Base-by-base conservation (phyloP, 2,113 vertebrate genomes). In the Larimichthys polyactis region DNA sequence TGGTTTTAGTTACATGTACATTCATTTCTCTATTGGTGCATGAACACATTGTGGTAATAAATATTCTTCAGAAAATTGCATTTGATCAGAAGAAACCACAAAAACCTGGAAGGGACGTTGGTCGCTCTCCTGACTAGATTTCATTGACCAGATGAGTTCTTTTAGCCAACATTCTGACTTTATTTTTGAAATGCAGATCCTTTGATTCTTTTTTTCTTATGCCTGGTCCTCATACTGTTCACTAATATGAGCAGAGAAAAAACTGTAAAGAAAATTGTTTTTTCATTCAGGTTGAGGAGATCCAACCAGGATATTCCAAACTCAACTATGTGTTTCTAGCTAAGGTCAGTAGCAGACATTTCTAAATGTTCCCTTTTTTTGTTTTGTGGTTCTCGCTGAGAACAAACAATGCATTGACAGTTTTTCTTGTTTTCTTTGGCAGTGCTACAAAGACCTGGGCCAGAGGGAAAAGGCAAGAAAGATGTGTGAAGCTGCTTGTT, bases 371-470 rank as follows among this genome's bases (percentile, higher is more conserved):
- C 3, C 4, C 6, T 24, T 17, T 15, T 52, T 14, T 43, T 32
- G 51, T 60, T 49, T 9, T 66, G 22, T 57, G 20, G 27, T 29
- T n/a, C 4, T 2, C 22, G 5, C 22, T 29, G 11, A 20, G 36
- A 71, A 16, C 10, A 16, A 65, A 43, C 49, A 20, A 22, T 5
- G 3, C 29, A 16, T 15, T 68, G 24, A 86, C 66, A 5, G 27
- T 5, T 63, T 14, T 17, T 62, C 0, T 6, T 55, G 6, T 66
- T 80, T 48, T 76, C n/a, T 57, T 68, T 84, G 67, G 63, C 90
- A 99, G 98, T 99, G 97, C 87, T 99, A 96, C 81, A 94, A 92
- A 89, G 96, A 97, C 89, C 92, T 99, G 89, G 96, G 96, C 2
- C 93, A 97, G 86, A 95, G 55, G 71, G 85, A 57, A 49, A 87